phyloP scores from a whole-genome alignment of 2,888 invertebrate genomes.

The Pimpla rufipes region DNA sequence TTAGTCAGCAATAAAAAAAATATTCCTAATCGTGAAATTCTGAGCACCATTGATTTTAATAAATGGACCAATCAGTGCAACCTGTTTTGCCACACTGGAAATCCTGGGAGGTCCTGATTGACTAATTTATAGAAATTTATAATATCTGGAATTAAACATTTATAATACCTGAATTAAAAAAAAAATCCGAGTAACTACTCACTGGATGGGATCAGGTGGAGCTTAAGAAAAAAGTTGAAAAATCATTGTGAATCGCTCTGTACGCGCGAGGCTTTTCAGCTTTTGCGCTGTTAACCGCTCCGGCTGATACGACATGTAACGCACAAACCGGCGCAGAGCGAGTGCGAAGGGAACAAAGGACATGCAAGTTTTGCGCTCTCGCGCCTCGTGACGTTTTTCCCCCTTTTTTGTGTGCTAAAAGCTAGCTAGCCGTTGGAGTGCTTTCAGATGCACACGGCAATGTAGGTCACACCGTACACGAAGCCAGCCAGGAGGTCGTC shows the following conservation, averaged over 20 bases:
- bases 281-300: neutral
- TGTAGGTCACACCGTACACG: slow-evolving; percentile 55
- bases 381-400: neutral
- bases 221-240: no score
- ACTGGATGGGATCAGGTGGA: no score
- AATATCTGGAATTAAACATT: no score
- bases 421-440: neutral
- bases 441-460: slow-evolving; percentile 40
- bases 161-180: no score
- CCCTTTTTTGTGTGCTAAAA: neutral
- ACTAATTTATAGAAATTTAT: no score
- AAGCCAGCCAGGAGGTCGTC: slow-evolving; percentile 54
- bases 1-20: no score
- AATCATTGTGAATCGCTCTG: neutral
- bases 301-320: neutral
- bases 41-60: no score
- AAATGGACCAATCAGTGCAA: no score
- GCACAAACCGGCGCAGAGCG: slow-evolving; percentile 1
- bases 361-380: slow-evolving; percentile 40
- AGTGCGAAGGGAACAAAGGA: slow-evolving; percentile 18
- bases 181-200: no score
- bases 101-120: no score
- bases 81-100: no score
- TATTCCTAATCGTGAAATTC: no score
- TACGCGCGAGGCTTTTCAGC: neutral